These are phyloP conservation scores for Phyllotreta cruciferae DNA, from an alignment of 2,888 invertebrate genomes.

Conservation along the genomic window DNA sequence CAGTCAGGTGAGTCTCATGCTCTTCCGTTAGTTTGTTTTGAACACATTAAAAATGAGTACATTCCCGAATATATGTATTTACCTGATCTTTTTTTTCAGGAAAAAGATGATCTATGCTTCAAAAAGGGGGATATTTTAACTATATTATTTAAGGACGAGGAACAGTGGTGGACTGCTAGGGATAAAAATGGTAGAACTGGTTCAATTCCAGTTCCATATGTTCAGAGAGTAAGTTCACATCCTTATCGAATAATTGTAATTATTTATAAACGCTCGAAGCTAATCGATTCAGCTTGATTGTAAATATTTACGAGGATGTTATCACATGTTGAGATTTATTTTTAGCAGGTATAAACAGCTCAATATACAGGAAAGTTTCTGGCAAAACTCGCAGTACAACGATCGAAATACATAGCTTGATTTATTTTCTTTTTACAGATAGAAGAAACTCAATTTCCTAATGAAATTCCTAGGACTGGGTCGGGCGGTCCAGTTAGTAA, in stretches of 20 bases:
- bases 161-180: constrained; percentile 98
- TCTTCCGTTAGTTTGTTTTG: too few species aligned
- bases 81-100: constrained; percentile 64
- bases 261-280: constrained; percentile 7
- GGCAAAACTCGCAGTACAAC: too few species aligned
- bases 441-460: constrained; percentile 58
- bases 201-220: constrained; percentile 95
- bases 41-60: constrained; percentile 23
- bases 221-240: constrained; percentile 71
- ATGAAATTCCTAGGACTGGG: constrained; percentile 56
- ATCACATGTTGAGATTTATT: not conserved
- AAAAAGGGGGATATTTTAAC: constrained; percentile 92
- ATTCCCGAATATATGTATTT: not conserved
- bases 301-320: too few species aligned
- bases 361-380: not conserved
- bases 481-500: constrained; percentile 56
- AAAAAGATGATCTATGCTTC: constrained; percentile 95
- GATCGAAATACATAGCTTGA: too few species aligned
- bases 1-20: constrained; percentile 76
- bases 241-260: constrained; percentile 3
- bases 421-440: constrained; percentile 52
- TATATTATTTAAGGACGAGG: constrained; percentile 93
- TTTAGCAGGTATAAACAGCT: not conserved
- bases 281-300: constrained; percentile 13
- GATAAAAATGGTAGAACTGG: constrained; percentile 88